Conservation (phyloP, 2,888 invertebrate species). For the Eristalis pertinax region DNA sequence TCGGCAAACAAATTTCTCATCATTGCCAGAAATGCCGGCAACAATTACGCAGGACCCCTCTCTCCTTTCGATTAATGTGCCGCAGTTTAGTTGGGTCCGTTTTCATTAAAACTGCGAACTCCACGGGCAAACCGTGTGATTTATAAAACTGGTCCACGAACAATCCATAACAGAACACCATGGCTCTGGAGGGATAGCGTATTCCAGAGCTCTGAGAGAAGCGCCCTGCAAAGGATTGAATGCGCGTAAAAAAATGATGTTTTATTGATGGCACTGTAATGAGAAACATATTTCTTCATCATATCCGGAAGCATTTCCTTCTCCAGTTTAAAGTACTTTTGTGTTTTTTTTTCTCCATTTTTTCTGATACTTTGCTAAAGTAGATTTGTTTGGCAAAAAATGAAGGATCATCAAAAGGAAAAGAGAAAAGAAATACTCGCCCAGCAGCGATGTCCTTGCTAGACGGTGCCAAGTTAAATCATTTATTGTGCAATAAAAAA, state of each 20-base stretch:
- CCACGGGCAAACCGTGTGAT: not conserved
- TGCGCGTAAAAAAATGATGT: not conserved
- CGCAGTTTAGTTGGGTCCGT: conserved; percentile 3
- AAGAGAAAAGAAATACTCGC: not conserved
- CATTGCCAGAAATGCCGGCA: conserved; percentile 5
- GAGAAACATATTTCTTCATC: not conserved
- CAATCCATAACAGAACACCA: conserved; percentile 5
- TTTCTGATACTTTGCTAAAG: not conserved
- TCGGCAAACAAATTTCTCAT: conserved; percentile 19
- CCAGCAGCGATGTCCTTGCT: conserved; percentile 19
- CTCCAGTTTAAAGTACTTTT: not conserved
- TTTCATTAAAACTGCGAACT: conserved; percentile 10
- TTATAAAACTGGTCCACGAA: not conserved
- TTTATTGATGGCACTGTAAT: not conserved
- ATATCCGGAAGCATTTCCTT: not conserved
- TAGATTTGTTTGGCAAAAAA: conserved; percentile 4
- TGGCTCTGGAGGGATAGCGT: not conserved
- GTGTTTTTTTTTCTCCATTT: not conserved
- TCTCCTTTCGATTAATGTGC: conserved; percentile 20
- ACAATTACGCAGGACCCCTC: not conserved
- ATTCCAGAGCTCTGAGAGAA: not conserved
- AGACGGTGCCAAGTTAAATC: conserved; percentile 44
- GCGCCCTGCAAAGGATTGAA: conserved; percentile 1
- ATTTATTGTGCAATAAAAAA: conserved; percentile 50
- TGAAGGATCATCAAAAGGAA: conserved; percentile 22